phyloP scores from a whole-genome alignment of 2,888 invertebrate species.

The Campaea margaritaria region DNA sequence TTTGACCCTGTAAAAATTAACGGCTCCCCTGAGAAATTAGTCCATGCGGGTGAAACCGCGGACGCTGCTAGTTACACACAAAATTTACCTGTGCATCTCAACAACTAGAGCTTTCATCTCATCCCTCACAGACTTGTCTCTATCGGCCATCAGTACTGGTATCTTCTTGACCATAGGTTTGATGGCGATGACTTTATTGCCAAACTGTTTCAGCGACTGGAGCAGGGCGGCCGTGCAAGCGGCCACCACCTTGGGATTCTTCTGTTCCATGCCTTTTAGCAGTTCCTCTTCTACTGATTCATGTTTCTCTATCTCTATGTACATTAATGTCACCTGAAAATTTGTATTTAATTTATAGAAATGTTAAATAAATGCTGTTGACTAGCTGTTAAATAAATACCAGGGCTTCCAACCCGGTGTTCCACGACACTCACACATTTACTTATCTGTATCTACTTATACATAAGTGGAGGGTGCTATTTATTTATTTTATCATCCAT shows the following conservation, averaged over 20 bases:
- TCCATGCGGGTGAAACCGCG: too few species aligned
- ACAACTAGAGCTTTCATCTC: constrained; percentile 96
- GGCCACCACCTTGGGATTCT: constrained; percentile 97
- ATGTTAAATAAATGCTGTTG: too few species aligned
- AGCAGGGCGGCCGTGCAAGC: constrained; percentile 92
- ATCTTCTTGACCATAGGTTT: constrained; percentile 96
- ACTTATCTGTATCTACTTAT: too few species aligned
- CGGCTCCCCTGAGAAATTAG: too few species aligned
- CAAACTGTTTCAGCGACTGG: constrained; percentile 94
- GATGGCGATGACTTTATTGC: constrained; percentile 94
- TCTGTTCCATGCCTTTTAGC: constrained; percentile 96
- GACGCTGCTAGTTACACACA: too few species aligned
- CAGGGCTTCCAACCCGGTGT: too few species aligned
- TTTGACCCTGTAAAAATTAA: too few species aligned
- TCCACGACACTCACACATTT: too few species aligned
- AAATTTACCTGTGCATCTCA: constrained; percentile 92
- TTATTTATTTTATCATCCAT: too few species aligned
- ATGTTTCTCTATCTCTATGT: constrained; percentile 97
- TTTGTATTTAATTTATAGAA: too few species aligned
- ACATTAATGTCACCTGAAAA: constrained; percentile 94
- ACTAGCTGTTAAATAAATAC: too few species aligned
- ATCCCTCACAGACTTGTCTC: constrained; percentile 96
- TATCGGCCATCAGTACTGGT: constrained; percentile 92
- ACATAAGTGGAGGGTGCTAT: too few species aligned
- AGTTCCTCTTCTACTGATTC: constrained; percentile 96